Evolutionary conservation across 2,888 invertebrate genomes (phyloP).

Genomic region (Cephonodes hylas): DNA sequence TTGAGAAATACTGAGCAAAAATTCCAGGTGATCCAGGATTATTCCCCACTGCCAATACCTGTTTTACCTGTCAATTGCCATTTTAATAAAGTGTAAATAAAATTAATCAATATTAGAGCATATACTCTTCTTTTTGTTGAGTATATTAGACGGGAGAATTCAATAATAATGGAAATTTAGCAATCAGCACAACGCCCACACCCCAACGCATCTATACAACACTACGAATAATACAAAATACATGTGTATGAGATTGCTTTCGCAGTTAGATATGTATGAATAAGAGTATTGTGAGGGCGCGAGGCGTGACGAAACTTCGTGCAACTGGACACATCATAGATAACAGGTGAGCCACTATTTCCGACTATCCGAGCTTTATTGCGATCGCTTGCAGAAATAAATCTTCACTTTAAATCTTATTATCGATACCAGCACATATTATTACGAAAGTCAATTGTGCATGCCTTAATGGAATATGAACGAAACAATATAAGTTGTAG

Average conservation of each 20-base stretch:
- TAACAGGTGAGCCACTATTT: neutral
- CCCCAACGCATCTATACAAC: slow-evolving; percentile 9
- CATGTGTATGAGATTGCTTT: slow-evolving; percentile 74
- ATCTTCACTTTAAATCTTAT: neutral
- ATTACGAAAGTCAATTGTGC: neutral
- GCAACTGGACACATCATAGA: neutral
- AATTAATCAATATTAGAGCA: too few species aligned
- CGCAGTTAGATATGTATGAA: slow-evolving; percentile 72
- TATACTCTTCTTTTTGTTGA: neutral
- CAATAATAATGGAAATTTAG: neutral
- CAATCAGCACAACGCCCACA: neutral
- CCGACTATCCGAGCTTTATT: too few species aligned
- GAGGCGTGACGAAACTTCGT: slow-evolving; percentile 2
- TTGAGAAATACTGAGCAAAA: neutral
- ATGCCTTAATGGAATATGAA: neutral
- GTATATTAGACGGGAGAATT: neutral
- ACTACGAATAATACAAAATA: slow-evolving; percentile 60
- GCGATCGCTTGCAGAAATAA: neutral
- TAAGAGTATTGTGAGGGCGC: slow-evolving; percentile 50
- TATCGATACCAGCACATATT: neutral
- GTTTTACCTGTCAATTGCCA: neutral
- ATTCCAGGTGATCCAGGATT: neutral
- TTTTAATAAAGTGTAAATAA: too few species aligned
- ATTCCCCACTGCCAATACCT: neutral
- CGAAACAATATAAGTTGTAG: neutral